These are phyloP conservation scores for Acromyrmex charruanus DNA, from an alignment of 1,140 invertebrate species.

Conservation along the genomic window DNA sequence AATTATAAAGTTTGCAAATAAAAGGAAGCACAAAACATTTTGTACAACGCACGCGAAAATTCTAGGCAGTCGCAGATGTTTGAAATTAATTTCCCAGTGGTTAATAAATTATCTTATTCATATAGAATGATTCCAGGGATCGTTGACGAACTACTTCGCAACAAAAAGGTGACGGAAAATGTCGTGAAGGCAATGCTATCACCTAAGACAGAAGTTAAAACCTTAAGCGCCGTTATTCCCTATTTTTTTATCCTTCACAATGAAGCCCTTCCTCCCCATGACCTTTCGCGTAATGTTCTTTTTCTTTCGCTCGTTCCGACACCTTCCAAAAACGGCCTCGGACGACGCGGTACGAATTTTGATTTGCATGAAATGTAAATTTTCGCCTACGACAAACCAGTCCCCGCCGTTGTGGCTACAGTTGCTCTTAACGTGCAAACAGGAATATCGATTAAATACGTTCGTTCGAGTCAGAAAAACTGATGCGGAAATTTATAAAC, in stretches of 20 bases:
- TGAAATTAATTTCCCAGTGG: conserved; percentile 12
- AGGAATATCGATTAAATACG: conserved; percentile 60
- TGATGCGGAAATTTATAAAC: conserved; percentile 52
- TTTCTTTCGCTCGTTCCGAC: not conserved
- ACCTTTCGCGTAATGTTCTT: conserved; percentile 26
- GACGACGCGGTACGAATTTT: conserved; percentile 7
- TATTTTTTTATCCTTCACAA: not conserved
- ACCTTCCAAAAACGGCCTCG: conserved; percentile 2
- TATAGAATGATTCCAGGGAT: not conserved
- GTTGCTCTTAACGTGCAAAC: conserved; percentile 44
- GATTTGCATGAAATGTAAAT: conserved; percentile 60
- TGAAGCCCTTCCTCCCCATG: not conserved
- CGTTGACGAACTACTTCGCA: not conserved
- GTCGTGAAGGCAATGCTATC: conserved; percentile 10
- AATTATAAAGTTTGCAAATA: not conserved
- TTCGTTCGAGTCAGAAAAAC: conserved; percentile 36
- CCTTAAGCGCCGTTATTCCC: not conserved
- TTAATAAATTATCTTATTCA: not conserved
- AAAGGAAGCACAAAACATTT: not conserved
- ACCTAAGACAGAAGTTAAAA: conserved; percentile 46
- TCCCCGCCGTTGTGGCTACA: conserved; percentile 8
- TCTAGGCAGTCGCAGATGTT: not conserved
- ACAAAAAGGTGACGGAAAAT: conserved; percentile 24
- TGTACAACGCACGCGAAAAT: not conserved
- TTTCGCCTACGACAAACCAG: conserved; percentile 43